Evolutionary conservation across 64 coral and sea anemone species (phyloP), one percentile per base, ranked within the genome.

Genomic region (Acropora tenuis): DNA sequence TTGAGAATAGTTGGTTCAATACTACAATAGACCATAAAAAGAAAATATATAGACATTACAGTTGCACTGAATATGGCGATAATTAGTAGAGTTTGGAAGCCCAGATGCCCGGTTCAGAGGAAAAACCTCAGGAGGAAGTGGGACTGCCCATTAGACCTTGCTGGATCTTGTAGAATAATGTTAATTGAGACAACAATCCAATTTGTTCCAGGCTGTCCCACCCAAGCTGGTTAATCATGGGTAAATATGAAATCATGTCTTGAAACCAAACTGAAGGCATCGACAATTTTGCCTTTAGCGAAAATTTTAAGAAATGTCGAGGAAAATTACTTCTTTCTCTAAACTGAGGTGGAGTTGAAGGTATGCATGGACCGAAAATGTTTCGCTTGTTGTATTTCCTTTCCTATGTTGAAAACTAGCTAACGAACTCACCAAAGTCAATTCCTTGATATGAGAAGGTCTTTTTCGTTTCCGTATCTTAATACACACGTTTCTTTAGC

Each of bases 131-230:
- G 72, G 19, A 42, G 86, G 86, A 76, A 88, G 47, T 40, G 48
- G 18, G 30, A 88, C 30, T 88, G 15, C 85, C 85, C 41, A 74
- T 42, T 40, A 75, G 18, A 58, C 55, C 74, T 42, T 88, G 72
- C 5, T 59, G 72, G 41, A 88, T 88, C 48, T 88, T 88, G 16
- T 88, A 59, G 44, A 88, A 88, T 73, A 88, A 75, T 10, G 85
- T 53, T 57, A 53, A 20, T 88, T 88, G 85, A 30, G 13, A 53
- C 47, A 11, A 15, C 8, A 88, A 7, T 53, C 69, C 57, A 40
- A 47, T 47, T 50, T 88, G 68, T 55, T 88, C 69, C 41, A 57
- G 50, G 11, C 17, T 55, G 69, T 57, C 85, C 85, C 80, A 84
- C 9, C 18, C 80, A 30, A 84, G 41, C 1, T 84, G 58, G 8